phyloP scores from a whole-genome alignment of 2,797 vertebrate species.

The Synaphobranchus kaupii region DNA sequence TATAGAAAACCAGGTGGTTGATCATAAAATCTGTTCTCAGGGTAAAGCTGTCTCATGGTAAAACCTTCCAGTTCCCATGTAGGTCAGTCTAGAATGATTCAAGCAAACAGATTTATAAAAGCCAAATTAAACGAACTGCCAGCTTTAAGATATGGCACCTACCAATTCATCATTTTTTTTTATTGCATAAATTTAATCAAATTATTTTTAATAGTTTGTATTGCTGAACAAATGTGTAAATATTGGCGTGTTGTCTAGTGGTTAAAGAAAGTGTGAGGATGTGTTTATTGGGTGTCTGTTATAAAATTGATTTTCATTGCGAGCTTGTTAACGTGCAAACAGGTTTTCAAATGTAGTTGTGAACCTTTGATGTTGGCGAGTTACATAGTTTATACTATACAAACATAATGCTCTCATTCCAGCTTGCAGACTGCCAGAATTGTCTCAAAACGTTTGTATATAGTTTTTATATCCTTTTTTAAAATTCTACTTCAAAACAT shows the following conservation, averaged over 20 bases:
- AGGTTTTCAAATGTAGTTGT: not conserved
- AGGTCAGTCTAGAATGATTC: not conserved
- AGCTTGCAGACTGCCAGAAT: slow-evolving; percentile 8
- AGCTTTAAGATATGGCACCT: not conserved
- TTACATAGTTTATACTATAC: not conserved
- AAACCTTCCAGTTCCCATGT: not conserved
- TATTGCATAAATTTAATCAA: slow-evolving; percentile 15
- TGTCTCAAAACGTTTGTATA: slow-evolving; percentile 27
- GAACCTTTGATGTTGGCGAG: slow-evolving; percentile 20
- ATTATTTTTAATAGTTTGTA: not conserved
- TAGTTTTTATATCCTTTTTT: slow-evolving; percentile 30
- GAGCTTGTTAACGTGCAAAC: not conserved
- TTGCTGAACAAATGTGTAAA: slow-evolving; percentile 12
- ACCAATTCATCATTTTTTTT: not conserved
- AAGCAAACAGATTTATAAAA: slow-evolving; percentile 1
- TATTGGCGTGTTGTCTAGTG: not conserved
- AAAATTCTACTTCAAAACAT: slow-evolving; percentile 24
- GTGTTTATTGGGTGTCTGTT: slow-evolving; percentile 10
- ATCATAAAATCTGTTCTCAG: slow-evolving; percentile 20
- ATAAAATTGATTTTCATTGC: slow-evolving; percentile 1
- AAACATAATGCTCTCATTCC: not conserved
- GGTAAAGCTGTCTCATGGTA: not conserved
- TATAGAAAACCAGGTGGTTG: not conserved
- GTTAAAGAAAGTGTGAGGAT: not conserved
- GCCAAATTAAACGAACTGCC: slow-evolving; percentile 4